Percentiles rank a stretch among this genome's conserved stretches.
phyloP scores from a whole-genome alignment of 2,113 vertebrate species.

The Pterocles burchelli region DNA sequence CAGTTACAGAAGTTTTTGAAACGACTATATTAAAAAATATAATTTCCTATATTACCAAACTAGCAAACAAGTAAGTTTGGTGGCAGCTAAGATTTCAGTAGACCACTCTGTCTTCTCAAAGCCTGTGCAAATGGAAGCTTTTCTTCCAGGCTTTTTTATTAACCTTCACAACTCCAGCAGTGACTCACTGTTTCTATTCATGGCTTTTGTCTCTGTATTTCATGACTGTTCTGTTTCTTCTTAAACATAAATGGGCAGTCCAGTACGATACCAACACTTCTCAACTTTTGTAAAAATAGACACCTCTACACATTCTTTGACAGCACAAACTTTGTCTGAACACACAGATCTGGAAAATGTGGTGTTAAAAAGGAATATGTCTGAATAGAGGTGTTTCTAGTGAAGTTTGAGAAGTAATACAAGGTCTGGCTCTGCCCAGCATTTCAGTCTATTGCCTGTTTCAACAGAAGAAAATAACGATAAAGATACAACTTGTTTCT shows the following conservation, averaged over 20 bases:
- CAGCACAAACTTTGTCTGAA: not conserved
- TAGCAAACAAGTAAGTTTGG: not conserved
- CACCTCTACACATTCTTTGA: not conserved
- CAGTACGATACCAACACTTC: not conserved
- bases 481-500: not conserved
- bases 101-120: not conserved
- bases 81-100: not conserved
- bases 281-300: not conserved
- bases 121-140: not conserved
- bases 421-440: not conserved
- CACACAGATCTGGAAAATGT: not conserved
- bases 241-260: not conserved
- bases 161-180: not conserved
- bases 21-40: not conserved
- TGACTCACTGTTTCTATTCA: not conserved
- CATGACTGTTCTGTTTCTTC: not conserved
- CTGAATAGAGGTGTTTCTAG: not conserved
- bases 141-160: not conserved
- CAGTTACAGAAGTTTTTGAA: not conserved
- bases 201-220: not conserved
- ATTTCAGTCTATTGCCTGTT: not conserved
- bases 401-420: not conserved
- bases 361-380: not conserved
- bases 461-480: not conserved
- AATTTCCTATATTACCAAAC: not conserved